Base-by-base conservation (phyloP, 2,888 invertebrate genomes). In the Limnephilus rhombicus region DNA sequence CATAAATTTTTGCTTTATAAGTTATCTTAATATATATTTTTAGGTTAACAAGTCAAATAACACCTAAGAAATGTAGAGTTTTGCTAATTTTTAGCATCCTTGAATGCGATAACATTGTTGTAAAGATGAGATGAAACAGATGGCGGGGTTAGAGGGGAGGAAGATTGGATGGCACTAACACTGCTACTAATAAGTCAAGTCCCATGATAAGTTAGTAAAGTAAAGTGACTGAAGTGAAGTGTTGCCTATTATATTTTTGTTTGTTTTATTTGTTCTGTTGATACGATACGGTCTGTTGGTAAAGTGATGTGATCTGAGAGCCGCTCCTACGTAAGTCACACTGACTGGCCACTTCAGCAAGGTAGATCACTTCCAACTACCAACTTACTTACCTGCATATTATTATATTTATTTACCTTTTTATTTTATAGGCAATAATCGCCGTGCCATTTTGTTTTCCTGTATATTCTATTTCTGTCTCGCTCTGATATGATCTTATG, bases 351-450 rank as follows among this genome's bases (percentile, higher is more conserved):
- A 90, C 91, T 92, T 91, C 93, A 93, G 85, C 92, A 92, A 93
- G 93, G 93, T 93, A 93, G 93, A 93, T 90, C 89, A 92, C 92
- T 92, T 92, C 92, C 92, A 93, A 37, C 88, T 93, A 93, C 91
- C 93, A 93, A 93, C 90, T 93, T 91, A 93, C 93, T 93, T 93
- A 93, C 92, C 93, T 93, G 93, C 93, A 93, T 53, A 53, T 53
- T 49, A 49, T 93, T 93, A 91, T 92, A 91, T 37, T 87, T 92
- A 90, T 91, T 80, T 90, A 80, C 87, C 29, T 89, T 87, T 89
- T 53, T 89, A 92, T 45, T 89, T 89, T 91, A 88, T 92, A 90
- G 92, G 92, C 93, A 90, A 90, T 92, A 90, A 92, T 92, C 91
- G 90, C 93, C 90, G 90, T 92, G 90, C 92, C 92, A 86, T 93